phyloP scores from a whole-genome alignment of 1,140 invertebrate genomes.

The Drosophila tristis region DNA sequence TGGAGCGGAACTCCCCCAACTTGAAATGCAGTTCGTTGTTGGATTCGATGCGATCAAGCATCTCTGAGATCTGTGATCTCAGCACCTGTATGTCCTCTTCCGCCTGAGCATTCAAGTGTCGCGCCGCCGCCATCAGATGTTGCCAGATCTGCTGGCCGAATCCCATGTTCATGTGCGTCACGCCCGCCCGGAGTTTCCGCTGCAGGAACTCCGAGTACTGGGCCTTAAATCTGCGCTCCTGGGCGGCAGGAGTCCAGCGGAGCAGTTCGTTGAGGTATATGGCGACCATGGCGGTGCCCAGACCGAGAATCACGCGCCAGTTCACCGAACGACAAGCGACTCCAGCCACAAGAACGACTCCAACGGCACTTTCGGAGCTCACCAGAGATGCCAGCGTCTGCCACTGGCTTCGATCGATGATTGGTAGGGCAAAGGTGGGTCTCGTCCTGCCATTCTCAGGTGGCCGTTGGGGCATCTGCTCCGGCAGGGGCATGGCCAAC shows the following conservation, averaged over 20 bases:
- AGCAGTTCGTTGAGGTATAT: constrained; percentile 97
- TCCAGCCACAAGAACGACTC: constrained; percentile 91
- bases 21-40: constrained; percentile 21
- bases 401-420: constrained; percentile 86
- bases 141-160: constrained; percentile 95
- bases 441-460: constrained; percentile 19
- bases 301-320: constrained; percentile 94
- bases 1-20: constrained; percentile 15
- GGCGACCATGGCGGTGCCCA: constrained; percentile 93
- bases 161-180: constrained; percentile 98
- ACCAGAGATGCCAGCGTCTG: constrained; percentile 86
- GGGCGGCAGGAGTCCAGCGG: constrained; percentile 98
- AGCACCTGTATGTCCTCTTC: constrained; percentile 14
- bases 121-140: constrained; percentile 31
- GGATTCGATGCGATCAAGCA: constrained; percentile 5
- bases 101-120: background rate
- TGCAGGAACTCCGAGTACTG: constrained; percentile 98
- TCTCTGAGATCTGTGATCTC: background rate
- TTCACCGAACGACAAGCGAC: constrained; percentile 97
- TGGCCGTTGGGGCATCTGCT: constrained; percentile 49
- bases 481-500: constrained; percentile 14
- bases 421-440: constrained; percentile 25
- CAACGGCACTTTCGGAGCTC: constrained; percentile 92
- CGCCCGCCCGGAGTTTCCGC: constrained; percentile 93
- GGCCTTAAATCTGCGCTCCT: constrained; percentile 96